Base-by-base conservation (phyloP, 2,113 vertebrate species). In the Dascyllus trimaculatus region DNA sequence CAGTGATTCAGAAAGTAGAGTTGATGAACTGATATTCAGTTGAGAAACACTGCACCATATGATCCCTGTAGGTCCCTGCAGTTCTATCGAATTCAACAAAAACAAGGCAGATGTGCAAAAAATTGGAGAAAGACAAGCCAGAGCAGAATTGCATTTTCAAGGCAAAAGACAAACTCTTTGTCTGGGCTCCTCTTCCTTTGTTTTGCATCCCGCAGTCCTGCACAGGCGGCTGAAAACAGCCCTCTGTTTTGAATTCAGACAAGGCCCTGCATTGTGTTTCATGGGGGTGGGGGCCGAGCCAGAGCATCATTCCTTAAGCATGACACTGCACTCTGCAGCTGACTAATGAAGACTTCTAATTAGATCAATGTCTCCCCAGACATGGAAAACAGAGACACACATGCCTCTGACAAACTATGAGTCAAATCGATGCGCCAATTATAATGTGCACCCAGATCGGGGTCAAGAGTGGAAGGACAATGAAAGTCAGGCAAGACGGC, bases 321-420 rank as follows among this genome's bases (percentile, higher is more conserved):
- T 90, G 90, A 92, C 89, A 80, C 81, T 71, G 85, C 89, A 68
- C 85, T 88, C 82, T 87, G 88, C 82, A 77, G 83, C 88, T 90
- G 85, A 85, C 88, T 87, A 94, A 94, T 92, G 87, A 90, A 89
- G 86, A 90, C 85, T 86, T 85, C 75, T 90, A 94, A 93, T 91
- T 88, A 85, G 90, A 93, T 93, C 89, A 88, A 72, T 86, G 87
- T 86, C 85, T 87, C 64, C 71, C 54, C 78, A 76, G 87, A 92
- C 84, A 78, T 73, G 62, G 79, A 83, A 87, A 85, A 89, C 84
- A 79, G 82, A 87, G 78, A 88, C 73, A 75, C 82, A 75, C 80
- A 78, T 69, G 82, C 45, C 85, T 69, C 85, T 69, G 82, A 89
- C 83, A 78, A 84, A 81, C 49, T 77, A 59, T 78, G 67, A 89